phyloP scores from a whole-genome alignment of 2,888 invertebrate genomes.

The Ichneumon xanthorius region DNA sequence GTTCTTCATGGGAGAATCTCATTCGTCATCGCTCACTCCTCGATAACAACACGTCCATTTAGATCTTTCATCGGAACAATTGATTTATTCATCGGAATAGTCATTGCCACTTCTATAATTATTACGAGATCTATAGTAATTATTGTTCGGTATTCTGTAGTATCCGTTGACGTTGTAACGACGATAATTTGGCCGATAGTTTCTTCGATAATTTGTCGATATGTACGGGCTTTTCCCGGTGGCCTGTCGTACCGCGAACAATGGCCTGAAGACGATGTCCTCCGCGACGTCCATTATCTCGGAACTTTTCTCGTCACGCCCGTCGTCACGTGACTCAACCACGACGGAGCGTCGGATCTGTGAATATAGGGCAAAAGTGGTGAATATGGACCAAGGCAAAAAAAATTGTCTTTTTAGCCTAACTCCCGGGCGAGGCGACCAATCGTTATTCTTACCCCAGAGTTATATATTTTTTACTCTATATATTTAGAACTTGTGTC shows the following conservation, averaged over 20 bases:
- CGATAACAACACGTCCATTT: not conserved
- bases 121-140: conserved; percentile 27
- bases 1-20: not conserved
- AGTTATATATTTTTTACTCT: not conserved
- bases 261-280: conserved; percentile 81
- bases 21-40: no score
- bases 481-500: no score
- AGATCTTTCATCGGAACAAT: not conserved
- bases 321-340: conserved; percentile 34
- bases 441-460: not conserved
- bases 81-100: conserved; percentile 1
- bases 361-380: conserved; percentile 39
- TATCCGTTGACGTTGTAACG: conserved; percentile 69
- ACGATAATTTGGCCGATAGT: conserved; percentile 70
- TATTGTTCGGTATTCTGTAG: conserved; percentile 53
- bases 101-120: conserved; percentile 20
- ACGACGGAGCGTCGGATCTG: conserved; percentile 58
- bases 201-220: conserved; percentile 49
- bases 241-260: conserved; percentile 81
- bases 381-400: not conserved
- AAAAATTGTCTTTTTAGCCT: not conserved
- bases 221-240: conserved; percentile 54
- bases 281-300: conserved; percentile 80
- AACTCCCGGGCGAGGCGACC: no score
- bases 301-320: conserved; percentile 27